Evolutionary conservation across 2,888 invertebrate genomes (phyloP).

Genomic region (Platerodrilus igneus): DNA sequence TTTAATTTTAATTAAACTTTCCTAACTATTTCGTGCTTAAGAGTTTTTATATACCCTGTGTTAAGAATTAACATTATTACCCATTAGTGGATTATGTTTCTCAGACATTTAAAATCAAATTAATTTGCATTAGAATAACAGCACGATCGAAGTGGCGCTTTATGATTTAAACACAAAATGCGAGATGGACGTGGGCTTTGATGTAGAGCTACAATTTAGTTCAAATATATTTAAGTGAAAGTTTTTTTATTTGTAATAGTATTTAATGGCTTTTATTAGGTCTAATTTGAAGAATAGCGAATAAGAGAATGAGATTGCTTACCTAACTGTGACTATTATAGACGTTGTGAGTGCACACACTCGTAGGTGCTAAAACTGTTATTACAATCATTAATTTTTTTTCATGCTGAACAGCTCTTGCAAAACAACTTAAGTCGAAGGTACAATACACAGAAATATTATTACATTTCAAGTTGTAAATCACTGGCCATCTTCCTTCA

Average conservation of each 20-base stretch:
- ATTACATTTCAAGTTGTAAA: too few species aligned
- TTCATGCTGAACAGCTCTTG: too few species aligned
- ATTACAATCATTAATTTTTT: too few species aligned
- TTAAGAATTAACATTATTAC: conserved; percentile 16
- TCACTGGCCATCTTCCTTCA: too few species aligned
- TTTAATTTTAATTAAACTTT: conserved; percentile 21
- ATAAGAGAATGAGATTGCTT: too few species aligned
- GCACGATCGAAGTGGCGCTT: conserved; percentile 6
- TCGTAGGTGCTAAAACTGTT: too few species aligned
- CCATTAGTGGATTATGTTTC: conserved; percentile 10
- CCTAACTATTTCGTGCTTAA: conserved; percentile 14
- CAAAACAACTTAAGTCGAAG: too few species aligned
- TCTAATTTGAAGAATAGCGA: background rate
- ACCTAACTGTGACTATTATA: too few species aligned
- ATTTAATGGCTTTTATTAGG: conserved; percentile 7
- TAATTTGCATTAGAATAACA: conserved; percentile 10
- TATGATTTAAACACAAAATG: too few species aligned
- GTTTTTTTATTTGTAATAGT: conserved; percentile 9
- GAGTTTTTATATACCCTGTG: conserved; percentile 10
- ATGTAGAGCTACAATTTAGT: conserved; percentile 9
- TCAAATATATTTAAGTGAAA: conserved; percentile 10
- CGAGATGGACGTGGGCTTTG: background rate
- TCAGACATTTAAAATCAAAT: conserved; percentile 1
- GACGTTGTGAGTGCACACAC: too few species aligned
- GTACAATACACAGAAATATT: too few species aligned